phyloP scores from a whole-genome alignment of 2,888 invertebrate species.

The Spicauda simplicius region DNA sequence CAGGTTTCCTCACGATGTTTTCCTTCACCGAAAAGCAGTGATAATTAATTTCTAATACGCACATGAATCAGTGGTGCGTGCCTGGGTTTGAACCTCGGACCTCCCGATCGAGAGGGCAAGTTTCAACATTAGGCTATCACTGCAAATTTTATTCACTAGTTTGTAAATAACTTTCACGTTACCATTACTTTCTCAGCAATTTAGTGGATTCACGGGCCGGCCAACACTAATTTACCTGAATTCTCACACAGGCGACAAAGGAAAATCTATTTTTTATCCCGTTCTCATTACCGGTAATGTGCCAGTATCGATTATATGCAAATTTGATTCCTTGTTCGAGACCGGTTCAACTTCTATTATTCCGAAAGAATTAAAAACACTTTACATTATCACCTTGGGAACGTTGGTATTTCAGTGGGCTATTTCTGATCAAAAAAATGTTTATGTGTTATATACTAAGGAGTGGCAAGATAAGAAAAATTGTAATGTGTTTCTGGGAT shows the following conservation, averaged over 20 bases:
- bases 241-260: background rate
- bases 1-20: no score
- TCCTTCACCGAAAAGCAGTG: no score
- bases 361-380: conserved; percentile 1
- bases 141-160: background rate
- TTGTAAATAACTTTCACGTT: background rate
- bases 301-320: conserved; percentile 17
- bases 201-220: conserved; percentile 50
- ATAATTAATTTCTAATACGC: no score
- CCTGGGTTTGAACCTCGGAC: no score
- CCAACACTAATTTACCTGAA: conserved; percentile 50
- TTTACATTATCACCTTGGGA: background rate
- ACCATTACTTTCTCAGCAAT: conserved; percentile 47
- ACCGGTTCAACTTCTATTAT: conserved; percentile 1
- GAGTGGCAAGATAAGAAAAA: no score
- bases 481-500: no score
- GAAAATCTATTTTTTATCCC: conserved; percentile 42
- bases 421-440: no score
- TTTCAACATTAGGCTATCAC: no score
- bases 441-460: no score
- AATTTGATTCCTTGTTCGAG: conserved; percentile 16
- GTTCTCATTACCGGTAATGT: conserved; percentile 40
- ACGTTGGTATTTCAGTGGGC: background rate
- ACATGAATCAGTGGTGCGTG: no score
- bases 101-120: no score